Percentiles rank a stretch among this genome's conserved stretches.
Conservation (phyloP, 1,140 invertebrate genomes). For the Calephelis virginiensis region DNA sequence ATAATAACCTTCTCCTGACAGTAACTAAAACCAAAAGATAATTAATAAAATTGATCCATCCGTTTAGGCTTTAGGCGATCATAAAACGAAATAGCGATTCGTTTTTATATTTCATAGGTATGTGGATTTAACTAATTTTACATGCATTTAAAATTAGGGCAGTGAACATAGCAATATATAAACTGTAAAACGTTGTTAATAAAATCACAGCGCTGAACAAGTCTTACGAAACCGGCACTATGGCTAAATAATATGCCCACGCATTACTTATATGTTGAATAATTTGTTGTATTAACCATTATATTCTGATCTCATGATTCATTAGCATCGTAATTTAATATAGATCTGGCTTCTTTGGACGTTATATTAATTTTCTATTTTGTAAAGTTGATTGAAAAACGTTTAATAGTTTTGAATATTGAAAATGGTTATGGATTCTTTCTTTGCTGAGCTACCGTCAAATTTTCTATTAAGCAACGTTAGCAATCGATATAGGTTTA, state of each 20-base stretch:
- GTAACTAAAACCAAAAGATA: too few relatives aligned
- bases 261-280: constrained; percentile 58
- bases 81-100: too few relatives aligned
- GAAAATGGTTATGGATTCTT: neutral
- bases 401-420: constrained; percentile 1
- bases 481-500: too few relatives aligned
- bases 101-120: too few relatives aligned
- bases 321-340: constrained; percentile 63
- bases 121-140: too few relatives aligned
- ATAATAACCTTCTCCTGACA: too few relatives aligned
- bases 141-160: too few relatives aligned
- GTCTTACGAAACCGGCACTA: neutral
- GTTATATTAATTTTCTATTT: constrained; percentile 12
- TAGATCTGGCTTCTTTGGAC: constrained; percentile 33
- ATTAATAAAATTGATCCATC: too few relatives aligned
- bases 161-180: neutral
- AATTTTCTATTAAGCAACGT: too few relatives aligned
- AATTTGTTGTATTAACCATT: constrained; percentile 48
- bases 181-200: neutral
- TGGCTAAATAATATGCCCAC: constrained; percentile 57
- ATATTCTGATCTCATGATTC: constrained; percentile 35
- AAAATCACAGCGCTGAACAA: neutral
- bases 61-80: too few relatives aligned
- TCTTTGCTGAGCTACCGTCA: neutral
- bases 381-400: constrained; percentile 15